These are phyloP conservation scores for Drosophila carrolli DNA, from an alignment of 1,140 invertebrate species.

Conservation along the genomic window DNA sequence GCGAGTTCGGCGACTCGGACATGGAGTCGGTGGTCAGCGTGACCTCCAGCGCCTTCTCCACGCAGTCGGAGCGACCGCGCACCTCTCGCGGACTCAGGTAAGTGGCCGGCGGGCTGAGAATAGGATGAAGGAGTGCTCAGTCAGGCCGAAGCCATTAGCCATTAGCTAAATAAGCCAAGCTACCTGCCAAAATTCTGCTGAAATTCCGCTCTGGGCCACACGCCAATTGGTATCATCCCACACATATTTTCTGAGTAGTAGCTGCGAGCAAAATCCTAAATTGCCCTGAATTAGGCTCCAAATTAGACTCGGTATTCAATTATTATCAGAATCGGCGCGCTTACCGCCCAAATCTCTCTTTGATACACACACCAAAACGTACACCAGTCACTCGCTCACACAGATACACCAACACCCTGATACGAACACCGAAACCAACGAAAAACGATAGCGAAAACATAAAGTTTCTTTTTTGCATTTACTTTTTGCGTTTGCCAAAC, in stretches of 20 bases:
- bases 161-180: constrained; percentile 33
- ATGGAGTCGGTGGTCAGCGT: constrained; percentile 94
- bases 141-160: constrained; percentile 34
- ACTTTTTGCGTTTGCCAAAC: constrained; percentile 70
- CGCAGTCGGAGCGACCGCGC: constrained; percentile 94
- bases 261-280: constrained; percentile 55
- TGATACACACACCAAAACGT: constrained; percentile 21
- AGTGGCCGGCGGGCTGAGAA: constrained; percentile 63
- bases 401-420: constrained; percentile 36
- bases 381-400: constrained; percentile 13
- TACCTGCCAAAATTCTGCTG: constrained; percentile 65
- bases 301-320: constrained; percentile 29
- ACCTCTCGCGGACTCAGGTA: constrained; percentile 90
- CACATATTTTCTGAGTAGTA: constrained; percentile 36
- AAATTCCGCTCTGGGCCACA: constrained; percentile 57
- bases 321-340: constrained; percentile 31
- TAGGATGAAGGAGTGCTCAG: constrained; percentile 10
- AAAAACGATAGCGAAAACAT: constrained; percentile 68
- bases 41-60: constrained; percentile 96
- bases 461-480: constrained; percentile 81
- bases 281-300: constrained; percentile 50
- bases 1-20: constrained; percentile 92
- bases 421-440: constrained; percentile 47
- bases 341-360: constrained; percentile 39
- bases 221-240: constrained; percentile 23